Evolutionary conservation across 2,113 vertebrate species (phyloP).

Genomic region (Microcebus ravelobensis): DNA sequence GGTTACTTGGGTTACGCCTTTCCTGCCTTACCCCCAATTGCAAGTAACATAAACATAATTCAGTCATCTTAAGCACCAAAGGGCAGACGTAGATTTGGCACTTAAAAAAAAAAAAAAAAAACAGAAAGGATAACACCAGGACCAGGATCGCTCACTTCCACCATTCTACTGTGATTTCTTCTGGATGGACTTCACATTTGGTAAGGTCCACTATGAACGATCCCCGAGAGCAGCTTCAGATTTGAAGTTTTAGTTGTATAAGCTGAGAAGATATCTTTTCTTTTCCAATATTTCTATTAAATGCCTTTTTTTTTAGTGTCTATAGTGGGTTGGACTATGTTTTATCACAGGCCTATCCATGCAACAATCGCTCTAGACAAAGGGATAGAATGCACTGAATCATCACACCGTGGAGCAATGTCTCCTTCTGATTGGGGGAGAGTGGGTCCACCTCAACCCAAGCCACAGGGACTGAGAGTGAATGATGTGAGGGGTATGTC

Average conservation of each 20-base stretch:
- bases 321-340: background rate
- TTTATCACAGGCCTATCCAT: too few species aligned
- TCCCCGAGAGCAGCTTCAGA: background rate
- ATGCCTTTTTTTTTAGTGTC: background rate
- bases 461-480: too few species aligned
- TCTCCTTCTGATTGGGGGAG: background rate
- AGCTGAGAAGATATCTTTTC: background rate
- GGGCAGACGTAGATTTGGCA: background rate
- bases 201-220: background rate
- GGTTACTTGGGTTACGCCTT: rapidly evolving
- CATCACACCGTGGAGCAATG: background rate
- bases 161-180: background rate
- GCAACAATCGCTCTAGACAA: background rate
- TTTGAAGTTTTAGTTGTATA: background rate
- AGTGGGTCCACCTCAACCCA: rapidly evolving
- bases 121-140: background rate
- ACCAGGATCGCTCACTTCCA: background rate
- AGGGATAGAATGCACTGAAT: background rate
- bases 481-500: background rate
- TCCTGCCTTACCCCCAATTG: rapidly evolving
- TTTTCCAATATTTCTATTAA: background rate
- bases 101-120: background rate
- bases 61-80: background rate
- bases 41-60: background rate
- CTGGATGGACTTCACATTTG: background rate